Base-by-base conservation (phyloP, 2,888 invertebrate species). In the Heliconius sara region DNA sequence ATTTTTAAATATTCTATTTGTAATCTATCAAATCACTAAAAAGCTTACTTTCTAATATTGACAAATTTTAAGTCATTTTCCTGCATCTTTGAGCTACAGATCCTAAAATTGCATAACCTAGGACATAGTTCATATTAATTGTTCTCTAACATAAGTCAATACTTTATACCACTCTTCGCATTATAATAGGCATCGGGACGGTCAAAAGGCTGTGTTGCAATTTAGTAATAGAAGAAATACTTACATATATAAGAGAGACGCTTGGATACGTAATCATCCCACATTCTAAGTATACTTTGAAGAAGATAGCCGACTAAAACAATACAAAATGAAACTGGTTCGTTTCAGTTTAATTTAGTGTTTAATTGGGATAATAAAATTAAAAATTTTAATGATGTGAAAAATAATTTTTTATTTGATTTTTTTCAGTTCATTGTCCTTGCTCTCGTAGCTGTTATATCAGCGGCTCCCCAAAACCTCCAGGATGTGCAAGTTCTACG, bases 401-500 rank as follows among this genome's bases (percentile, higher is more conserved):
- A 81, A 82, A 84, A 77, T 84, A 75, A 3, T 52, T 34, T 65
- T 60, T 39, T 34, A 52, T 72, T 78, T 84, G 84, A 22, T 88
- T 90, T 83, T 92, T 84, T 94, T 88, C 94, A 95, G 95, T 89
- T 93, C 81, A 84, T 93, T 83, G 85, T 93, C 77, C 84, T 94
- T 65, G 88, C 87, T 73, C 78, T 94, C 81, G 83, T 91, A 19
- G 91, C 91, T 72, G 89, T 85, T 73, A 91, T 87, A n/a, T 87
- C 85, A 77, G 92, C 93, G 65, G 94, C 95, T 71, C 94, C 94
- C 12, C 94, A 90, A 81, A 91, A 89, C 82, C 90, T 85, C 12
- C 91, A 96, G 87, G 96, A 96, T 85, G 96, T 96, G 4, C 95
- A 96, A 86, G 94, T 97, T 83, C 83, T 96, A 74, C 96, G 96